Percentiles rank a stretch among this genome's conserved stretches.
Evolutionary conservation across 2,113 vertebrate species (phyloP).

Genomic region (Castor canadensis): DNA sequence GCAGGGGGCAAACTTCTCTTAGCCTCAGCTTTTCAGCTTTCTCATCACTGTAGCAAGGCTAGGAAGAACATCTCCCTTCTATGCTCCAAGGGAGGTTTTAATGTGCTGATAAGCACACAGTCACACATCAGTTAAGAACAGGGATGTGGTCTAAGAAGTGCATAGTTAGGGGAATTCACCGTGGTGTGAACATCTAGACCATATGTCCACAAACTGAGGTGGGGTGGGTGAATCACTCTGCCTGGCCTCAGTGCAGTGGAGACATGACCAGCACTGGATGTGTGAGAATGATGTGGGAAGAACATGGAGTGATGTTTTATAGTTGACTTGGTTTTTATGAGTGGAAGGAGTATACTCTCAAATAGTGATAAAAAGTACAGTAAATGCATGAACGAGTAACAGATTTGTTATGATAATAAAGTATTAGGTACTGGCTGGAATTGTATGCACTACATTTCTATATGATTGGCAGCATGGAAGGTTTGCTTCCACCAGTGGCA

Average conservation of each 20-base stretch:
- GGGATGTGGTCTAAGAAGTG: neutral
- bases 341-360: neutral
- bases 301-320: neutral
- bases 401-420: neutral
- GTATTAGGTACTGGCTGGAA: rapidly evolving
- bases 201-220: neutral
- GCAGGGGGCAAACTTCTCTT: neutral
- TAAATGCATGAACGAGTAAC: neutral
- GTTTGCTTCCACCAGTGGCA: neutral
- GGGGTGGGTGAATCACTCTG: neutral
- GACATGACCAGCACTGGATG: too few species aligned
- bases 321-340: neutral
- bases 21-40: neutral
- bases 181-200: too few species aligned
- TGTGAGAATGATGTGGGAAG: neutral
- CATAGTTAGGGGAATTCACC: too few species aligned
- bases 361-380: neutral
- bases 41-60: neutral
- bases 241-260: neutral
- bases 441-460: neutral
- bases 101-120: neutral
- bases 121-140: neutral
- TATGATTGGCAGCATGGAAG: too few species aligned
- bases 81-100: neutral
- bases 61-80: neutral